Conservation (phyloP, 2,797 vertebrate genomes). For the Alectoris magna region DNA sequence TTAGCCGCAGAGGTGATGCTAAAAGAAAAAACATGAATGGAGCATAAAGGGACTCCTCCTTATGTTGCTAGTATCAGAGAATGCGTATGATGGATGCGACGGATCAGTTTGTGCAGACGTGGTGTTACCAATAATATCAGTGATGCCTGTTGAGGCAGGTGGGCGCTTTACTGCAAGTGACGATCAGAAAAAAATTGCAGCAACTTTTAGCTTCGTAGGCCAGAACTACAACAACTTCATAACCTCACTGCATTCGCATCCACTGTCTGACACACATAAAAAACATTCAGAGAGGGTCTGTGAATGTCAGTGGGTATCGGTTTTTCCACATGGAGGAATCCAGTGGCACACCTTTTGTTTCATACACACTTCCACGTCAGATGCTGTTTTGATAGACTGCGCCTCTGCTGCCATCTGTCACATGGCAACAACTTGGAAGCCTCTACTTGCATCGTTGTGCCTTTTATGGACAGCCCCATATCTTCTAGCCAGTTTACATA, state of each 20-base stretch:
- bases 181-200: not conserved
- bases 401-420: not conserved
- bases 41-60: not conserved
- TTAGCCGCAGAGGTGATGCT: not conserved
- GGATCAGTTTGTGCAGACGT: not conserved
- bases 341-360: not conserved
- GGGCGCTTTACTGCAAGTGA: rapidly evolving
- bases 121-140: not conserved
- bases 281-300: not conserved
- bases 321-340: not conserved
- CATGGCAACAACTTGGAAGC: not conserved
- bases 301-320: not conserved
- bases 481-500: not conserved
- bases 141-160: not conserved
- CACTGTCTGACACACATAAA: not conserved
- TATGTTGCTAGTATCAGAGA: not conserved
- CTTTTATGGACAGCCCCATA: not conserved
- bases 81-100: not conserved
- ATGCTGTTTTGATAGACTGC: not conserved
- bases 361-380: not conserved
- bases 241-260: not conserved
- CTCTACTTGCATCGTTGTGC: not conserved
- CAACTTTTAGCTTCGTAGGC: not conserved
- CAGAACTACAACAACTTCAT: not conserved
- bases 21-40: not conserved